A percentile compares a stretch with the other conserved stretches of the same genome.
Evolutionary conservation across 2,888 invertebrate genomes (phyloP).

Genomic region (Erynnis tages): DNA sequence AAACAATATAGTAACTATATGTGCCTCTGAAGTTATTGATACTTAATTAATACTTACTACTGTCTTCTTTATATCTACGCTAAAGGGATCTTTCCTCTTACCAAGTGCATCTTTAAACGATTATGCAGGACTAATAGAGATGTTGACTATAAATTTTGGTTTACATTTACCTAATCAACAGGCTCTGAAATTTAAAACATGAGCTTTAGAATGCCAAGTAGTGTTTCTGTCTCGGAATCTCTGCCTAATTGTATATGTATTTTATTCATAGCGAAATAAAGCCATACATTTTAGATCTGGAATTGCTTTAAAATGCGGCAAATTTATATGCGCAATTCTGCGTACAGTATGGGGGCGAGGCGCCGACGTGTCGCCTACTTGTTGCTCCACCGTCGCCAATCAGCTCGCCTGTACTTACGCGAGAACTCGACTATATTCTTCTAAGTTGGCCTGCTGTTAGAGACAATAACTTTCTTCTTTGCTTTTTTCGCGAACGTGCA

Average conservation of each 20-base stretch:
- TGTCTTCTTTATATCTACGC: no score
- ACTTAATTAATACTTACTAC: no score
- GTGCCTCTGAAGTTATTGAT: no score
- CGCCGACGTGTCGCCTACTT: slow-evolving; percentile 72
- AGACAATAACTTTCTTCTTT: no score
- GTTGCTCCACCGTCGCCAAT: slow-evolving; percentile 55
- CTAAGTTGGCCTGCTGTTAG: background rate
- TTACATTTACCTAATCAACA: no score
- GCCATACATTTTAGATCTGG: slow-evolving; percentile 16
- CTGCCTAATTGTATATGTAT: slow-evolving; percentile 5
- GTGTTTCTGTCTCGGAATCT: background rate
- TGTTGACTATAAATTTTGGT: no score
- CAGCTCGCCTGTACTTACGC: slow-evolving; percentile 48
- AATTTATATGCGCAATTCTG: slow-evolving; percentile 26
- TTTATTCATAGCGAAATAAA: slow-evolving; percentile 22
- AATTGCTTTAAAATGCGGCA: slow-evolving; percentile 23
- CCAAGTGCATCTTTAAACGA: no score
- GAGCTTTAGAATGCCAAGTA: background rate
- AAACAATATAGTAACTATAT: no score
- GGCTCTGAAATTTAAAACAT: no score
- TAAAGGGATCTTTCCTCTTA: no score
- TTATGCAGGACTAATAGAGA: no score
- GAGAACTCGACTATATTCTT: slow-evolving; percentile 45
- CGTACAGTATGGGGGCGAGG: slow-evolving; percentile 35
- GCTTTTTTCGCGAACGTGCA: no score